Evolutionary conservation across 30 jellyfish, hydroid and myxozoan species (phyloP), one percentile per base, ranked within the genome.

Genomic region (Clytia hemisphaerica): DNA sequence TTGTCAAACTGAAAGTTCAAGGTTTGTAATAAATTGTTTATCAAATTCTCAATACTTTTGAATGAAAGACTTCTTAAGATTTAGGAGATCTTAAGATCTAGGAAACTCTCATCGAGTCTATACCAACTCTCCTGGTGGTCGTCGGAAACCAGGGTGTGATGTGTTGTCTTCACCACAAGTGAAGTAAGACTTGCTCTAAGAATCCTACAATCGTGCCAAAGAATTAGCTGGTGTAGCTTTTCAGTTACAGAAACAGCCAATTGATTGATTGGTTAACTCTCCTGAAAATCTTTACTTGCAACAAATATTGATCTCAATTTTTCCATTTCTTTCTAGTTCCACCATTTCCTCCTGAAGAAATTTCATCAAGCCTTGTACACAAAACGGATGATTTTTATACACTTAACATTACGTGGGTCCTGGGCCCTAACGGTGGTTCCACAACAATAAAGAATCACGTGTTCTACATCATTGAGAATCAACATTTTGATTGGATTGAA

Each of bases 1-100:
- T 88, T 16, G 78, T 88, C 42, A 72, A 92, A 2, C 75, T 88
- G 4, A 67, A 79, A 31, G 94, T 88, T n/a, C 97, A 88, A 73
- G 92, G 97, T 42, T 42, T 9, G 15, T 42, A 58, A 4, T 6
- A 6, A n/a, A 5, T 7, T 15, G 2, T 67, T 32, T 47, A 42
- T 42, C n/a, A 42, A 42, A n/a, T 42, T 42, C 12, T 42, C 15
- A 12, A 42, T 12, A 10, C 12, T 42, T 12, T 42, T 10, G 53
- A 18, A 42, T 42, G 12, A 42, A 10, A 10, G 53, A 10, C n/a
- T n/a, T n/a, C n/a, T n/a, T n/a, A n/a, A n/a, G n/a, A n/a, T n/a
- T n/a, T n/a, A n/a, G n/a, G n/a, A n/a, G n/a, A n/a, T n/a, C n/a
- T n/a, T n/a, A n/a, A n/a, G n/a, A n/a, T n/a, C n/a, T n/a, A n/a